Conservation (phyloP, 2,888 invertebrate genomes). For the Rhopalosiphum nymphaeae region DNA sequence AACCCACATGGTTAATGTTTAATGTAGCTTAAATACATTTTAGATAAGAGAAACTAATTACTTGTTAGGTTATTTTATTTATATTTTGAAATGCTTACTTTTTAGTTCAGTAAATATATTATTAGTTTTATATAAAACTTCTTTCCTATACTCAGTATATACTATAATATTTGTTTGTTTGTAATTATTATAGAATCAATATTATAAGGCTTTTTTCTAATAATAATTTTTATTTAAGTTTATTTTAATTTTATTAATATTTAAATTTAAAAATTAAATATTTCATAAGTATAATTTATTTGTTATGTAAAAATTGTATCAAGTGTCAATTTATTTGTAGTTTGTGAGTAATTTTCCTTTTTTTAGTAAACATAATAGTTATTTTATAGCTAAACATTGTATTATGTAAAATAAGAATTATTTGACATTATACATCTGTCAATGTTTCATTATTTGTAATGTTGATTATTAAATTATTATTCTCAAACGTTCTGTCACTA, state of each 20-base stretch:
- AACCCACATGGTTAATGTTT: slow-evolving; percentile 17
- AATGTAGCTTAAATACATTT: neutral
- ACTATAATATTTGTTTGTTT: slow-evolving; percentile 18
- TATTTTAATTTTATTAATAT: slow-evolving; percentile 27
- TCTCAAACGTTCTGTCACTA: neutral
- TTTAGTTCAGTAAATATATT: slow-evolving; percentile 3
- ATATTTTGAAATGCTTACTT: slow-evolving; percentile 12
- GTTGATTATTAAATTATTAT: neutral
- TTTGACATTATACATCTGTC: neutral
- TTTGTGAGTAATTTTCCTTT: neutral
- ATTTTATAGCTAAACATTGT: neutral
- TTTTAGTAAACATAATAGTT: neutral
- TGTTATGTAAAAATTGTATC: neutral
- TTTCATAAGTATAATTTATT: neutral
- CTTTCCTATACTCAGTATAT: neutral
- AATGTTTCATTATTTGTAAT: neutral
- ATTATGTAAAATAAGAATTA: neutral
- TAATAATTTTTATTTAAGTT: neutral
- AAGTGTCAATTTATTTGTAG: slow-evolving; percentile 16
- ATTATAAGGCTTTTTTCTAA: slow-evolving; percentile 7
- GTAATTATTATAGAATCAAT: slow-evolving; percentile 27
- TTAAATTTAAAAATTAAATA: neutral
- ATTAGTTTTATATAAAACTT: neutral
- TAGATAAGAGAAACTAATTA: neutral
- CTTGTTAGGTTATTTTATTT: neutral